Base-by-base conservation (phyloP, 2,113 vertebrate genomes). In the Brachyistius frenatus region DNA sequence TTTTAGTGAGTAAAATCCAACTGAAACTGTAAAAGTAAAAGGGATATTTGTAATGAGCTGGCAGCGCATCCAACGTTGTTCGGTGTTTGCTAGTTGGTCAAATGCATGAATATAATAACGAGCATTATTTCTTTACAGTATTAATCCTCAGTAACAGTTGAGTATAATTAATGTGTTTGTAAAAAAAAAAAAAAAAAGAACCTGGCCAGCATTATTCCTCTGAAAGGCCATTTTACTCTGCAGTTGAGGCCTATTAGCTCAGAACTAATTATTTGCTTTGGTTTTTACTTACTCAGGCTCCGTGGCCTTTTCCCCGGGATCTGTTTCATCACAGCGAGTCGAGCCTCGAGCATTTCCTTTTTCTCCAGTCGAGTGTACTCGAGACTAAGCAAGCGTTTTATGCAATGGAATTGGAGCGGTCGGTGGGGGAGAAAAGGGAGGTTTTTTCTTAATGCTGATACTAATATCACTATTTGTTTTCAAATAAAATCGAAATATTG, bases 201-300 rank as follows among this genome's bases (percentile, higher is more conserved):
- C 57, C 49, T 31, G 54, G 32, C 33, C n/a, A 2, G 54, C 11
- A 6, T 36, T 32, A 39, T 33, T 64, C 15, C 52, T 33, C 14
- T 33, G 15, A 39, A 65, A 79, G 65, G 67, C 30, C 50, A 33
- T 47, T 68, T 57, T 50, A 44, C n/a, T 73, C 30, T 15, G 70
- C 68, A 32, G 41, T 72, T 57, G 6, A 71, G 60, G 7, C 55
- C 56, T 44, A 74, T 81, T 82, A 86, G 79, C 77, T 79, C 75
- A 77, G 61, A 81, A 80, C 69, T 80, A 78, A 86, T 86, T 83
- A 78, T 84, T 68, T 76, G 52, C 77, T 65, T 79, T 78, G 56
- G 53, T 75, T 86, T 73, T 60, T 77, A 72, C 82, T 74, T 53
- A 69, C 46, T 76, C 30, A 11, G 56, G 23, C 54, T 56, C 39